Base-by-base conservation (phyloP, 2,888 invertebrate genomes). In the Torymus aiolomorphi region DNA sequence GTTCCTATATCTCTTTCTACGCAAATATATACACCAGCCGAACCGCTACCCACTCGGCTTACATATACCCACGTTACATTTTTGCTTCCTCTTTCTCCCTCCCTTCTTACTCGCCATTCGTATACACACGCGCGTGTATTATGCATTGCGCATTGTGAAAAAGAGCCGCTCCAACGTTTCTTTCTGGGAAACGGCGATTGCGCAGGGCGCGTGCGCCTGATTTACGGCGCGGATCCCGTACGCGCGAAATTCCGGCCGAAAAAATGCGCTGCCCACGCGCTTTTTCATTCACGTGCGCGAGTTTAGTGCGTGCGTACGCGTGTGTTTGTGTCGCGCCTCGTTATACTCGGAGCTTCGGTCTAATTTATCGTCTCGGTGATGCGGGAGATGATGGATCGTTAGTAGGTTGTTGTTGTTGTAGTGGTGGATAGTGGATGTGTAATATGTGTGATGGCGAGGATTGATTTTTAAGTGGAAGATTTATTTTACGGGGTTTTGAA, bases 291-390 rank as follows among this genome's bases (percentile, higher is more conserved):
- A 52, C 20, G 5, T 24, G 10, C 14, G 67, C 14, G 63, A n/a
- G 14, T 12, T 11, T 31, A 10, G n/a, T 57, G 24, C n/a, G n/a
- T 57, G 24, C 31, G 49, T 8, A n/a, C 49, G 8, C 8, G 14
- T 16, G 14, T 20, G n/a, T 31, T 42, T 2, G 3, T 13, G 31
- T 18, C 1, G 14, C 11, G 13, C 24, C 66, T 74, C 31, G 31
- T 31, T 31, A 31, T 65, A 65, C 73, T 56, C 56, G 73, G 20
- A 18, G 65, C 13, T 63, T 61, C 54, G 31, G 31, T 73, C 66
- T 61, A 75, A 75, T 75, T 75, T 75, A 74, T 74, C 51, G 51
- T n/a, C 24, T 12, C 20, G 56, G 73, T 24, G 61, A 31, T 31
- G 31, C 31, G 31, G 8, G 31, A 31, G 5, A 31, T 31, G 31